Base-by-base conservation (phyloP, 2,113 vertebrate species). In the Myrmecophaga tridactyla region DNA sequence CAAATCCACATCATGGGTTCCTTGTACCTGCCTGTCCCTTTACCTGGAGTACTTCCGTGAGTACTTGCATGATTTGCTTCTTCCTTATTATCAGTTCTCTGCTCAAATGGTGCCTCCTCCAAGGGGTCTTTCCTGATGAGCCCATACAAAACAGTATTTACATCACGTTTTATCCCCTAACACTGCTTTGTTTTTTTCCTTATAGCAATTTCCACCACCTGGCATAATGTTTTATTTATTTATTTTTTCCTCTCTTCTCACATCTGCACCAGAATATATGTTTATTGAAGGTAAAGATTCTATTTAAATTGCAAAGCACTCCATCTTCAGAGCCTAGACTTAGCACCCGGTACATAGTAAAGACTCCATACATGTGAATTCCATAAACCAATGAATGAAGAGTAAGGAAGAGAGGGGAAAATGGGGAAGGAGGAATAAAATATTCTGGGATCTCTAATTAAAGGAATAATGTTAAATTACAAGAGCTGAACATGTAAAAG, bases 1-100 rank as follows among this genome's bases (percentile, higher is more conserved):
- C 18, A 17, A 56, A 20, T 48, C 51, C 13, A 10, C 8, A 4
- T n/a, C n/a, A n/a, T 3, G 0, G 4, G 39, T 53, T 9, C 14
- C 41, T 1, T 25, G 15, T 8, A 23, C 17, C 1, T n/a, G 10
- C 25, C 27, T 34, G 20, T 23, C 46, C 6, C 48, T 34, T 36
- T 10, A 34, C 10, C 51, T 7, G 23, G 80, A 31, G 27, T 15
- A 4, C 36, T 85, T 41, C 36, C 34, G 62, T 39, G 36, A n/a
- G 46, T 12, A 23, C 14, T 20, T 43, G 13, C 1, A 6, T 25
- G 29, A 7, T 4, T 48, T 3, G 3, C 15, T 4, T 6, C 36
- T 23, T 67, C 51, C 21, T 43, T 58, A 62, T 36, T 15, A 11
- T 56, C 70, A 73, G 11, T 48, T 46, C 36, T 34, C 67, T 13